A percentile compares a stretch with the other conserved stretches of the same genome.
These are phyloP conservation scores for Punctoribates punctum DNA, from an alignment of 2,888 invertebrate species.

Conservation along the genomic window DNA sequence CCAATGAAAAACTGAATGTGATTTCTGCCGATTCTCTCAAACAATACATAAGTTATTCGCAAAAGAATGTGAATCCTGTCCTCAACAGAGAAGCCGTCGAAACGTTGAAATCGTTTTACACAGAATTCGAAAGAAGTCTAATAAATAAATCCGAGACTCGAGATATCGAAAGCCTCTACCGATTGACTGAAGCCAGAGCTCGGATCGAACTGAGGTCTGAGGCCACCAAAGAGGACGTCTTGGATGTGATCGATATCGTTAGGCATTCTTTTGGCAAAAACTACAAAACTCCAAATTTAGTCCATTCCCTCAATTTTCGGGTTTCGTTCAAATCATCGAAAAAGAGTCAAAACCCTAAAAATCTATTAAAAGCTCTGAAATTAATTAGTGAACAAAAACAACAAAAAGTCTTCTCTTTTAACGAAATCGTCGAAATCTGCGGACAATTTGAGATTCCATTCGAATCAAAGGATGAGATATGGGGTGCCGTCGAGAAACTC, in stretches of 20 bases:
- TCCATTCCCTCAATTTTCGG: constrained; percentile 63
- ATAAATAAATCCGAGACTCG: constrained; percentile 69
- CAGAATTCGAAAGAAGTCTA: constrained; percentile 67
- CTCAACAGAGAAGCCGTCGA: constrained; percentile 68
- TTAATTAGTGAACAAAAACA: constrained; percentile 63
- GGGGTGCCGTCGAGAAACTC: background rate
- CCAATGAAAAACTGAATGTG: constrained; percentile 63
- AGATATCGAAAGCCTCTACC: constrained; percentile 81
- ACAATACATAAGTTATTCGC: constrained; percentile 87
- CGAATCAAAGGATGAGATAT: constrained; percentile 4
- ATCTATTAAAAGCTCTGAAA: constrained; percentile 67
- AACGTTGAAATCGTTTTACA: constrained; percentile 57
- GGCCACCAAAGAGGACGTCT: constrained; percentile 73
- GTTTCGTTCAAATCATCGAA: constrained; percentile 60
- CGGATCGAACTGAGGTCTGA: constrained; percentile 76
- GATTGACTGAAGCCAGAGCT: constrained; percentile 78
- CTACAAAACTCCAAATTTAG: constrained; percentile 49
- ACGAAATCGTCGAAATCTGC: constrained; percentile 68
- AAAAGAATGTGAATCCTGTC: constrained; percentile 77
- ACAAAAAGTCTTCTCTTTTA: constrained; percentile 68
- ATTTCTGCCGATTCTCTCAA: constrained; percentile 72
- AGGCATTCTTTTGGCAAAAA: constrained; percentile 54
- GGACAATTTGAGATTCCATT: background rate
- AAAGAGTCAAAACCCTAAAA: constrained; percentile 67
- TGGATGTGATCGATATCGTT: constrained; percentile 79